Percentiles rank a stretch among this genome's conserved stretches.
These are phyloP conservation scores for Trinectes maculatus DNA, from an alignment of 2,113 vertebrate species.

Conservation along the genomic window DNA sequence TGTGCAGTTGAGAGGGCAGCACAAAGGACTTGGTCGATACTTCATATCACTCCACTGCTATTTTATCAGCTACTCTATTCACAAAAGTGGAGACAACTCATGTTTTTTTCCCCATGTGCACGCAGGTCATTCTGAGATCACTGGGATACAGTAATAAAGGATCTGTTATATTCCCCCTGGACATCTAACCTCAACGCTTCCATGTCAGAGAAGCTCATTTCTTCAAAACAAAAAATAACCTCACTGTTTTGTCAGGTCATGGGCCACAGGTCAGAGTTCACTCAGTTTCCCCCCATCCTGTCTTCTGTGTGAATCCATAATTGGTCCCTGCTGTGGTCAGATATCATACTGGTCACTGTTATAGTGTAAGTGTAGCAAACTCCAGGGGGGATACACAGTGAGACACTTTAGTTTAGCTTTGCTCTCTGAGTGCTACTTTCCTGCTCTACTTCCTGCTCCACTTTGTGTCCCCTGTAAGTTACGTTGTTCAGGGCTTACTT, in stretches of 20 bases:
- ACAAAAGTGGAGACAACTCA: slow-evolving; percentile 20
- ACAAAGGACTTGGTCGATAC: slow-evolving; percentile 28
- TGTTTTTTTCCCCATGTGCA: slow-evolving; percentile 3
- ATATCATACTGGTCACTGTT: slow-evolving; percentile 37
- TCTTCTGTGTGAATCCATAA: background rate
- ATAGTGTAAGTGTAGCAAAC: slow-evolving; percentile 33
- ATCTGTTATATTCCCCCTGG: background rate
- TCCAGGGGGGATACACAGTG: slow-evolving; percentile 30
- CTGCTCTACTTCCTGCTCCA: slow-evolving; percentile 73
- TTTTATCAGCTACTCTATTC: slow-evolving; percentile 30
- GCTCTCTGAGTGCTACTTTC: slow-evolving; percentile 62
- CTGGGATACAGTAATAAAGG: background rate
- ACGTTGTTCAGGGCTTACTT: slow-evolving; percentile 55
- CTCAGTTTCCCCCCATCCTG: background rate
- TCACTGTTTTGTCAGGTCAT: background rate
- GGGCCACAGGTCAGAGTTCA: slow-evolving; percentile 14
- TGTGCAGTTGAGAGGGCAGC: slow-evolving; percentile 5
- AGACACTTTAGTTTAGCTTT: slow-evolving; percentile 45
- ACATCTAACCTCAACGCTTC: background rate
- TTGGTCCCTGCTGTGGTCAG: background rate
- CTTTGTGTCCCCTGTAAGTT: slow-evolving; percentile 64
- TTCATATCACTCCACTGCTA: slow-evolving; percentile 14
- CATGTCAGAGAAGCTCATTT: slow-evolving; percentile 14
- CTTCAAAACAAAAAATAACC: background rate
- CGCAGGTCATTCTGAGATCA: background rate